phyloP scores from a whole-genome alignment of 2,113 vertebrate species.

The Morphnarchus princeps region DNA sequence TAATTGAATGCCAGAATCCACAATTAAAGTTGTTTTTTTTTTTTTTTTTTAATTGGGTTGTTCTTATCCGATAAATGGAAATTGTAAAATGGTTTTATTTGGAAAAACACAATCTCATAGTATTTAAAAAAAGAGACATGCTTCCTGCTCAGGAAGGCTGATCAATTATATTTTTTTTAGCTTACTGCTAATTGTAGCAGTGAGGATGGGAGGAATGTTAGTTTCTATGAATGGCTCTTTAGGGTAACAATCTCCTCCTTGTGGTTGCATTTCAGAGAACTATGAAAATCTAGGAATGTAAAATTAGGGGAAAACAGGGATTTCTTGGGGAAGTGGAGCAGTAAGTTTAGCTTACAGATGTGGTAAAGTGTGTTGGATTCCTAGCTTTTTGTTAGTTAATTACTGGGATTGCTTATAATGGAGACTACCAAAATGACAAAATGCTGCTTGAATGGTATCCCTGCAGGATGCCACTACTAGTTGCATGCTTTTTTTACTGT shows the following conservation, averaged over 20 bases:
- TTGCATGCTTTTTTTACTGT: not conserved
- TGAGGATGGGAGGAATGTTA: not conserved
- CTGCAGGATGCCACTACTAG: not conserved
- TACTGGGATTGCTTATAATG: not conserved
- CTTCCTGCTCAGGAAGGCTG: not conserved
- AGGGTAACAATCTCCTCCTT: not conserved
- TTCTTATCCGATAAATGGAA: not conserved
- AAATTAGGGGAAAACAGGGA: not conserved
- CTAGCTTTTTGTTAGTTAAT: not conserved
- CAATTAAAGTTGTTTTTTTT: too few relatives aligned
- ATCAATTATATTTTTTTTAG: not conserved
- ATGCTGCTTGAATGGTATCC: not conserved
- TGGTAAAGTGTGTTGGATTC: not conserved
- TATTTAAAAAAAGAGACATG: not conserved
- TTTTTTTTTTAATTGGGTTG: not conserved
- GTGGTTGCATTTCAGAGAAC: not conserved
- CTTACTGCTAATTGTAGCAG: not conserved
- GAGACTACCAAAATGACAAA: slow-evolving; percentile 11
- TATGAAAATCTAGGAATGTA: not conserved
- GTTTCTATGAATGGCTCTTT: not conserved
- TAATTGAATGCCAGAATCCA: not conserved
- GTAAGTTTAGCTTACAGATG: not conserved
- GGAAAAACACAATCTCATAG: not conserved
- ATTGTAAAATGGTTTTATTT: not conserved
- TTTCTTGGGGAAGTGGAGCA: not conserved